phyloP scores from a whole-genome alignment of 2,888 invertebrate genomes.

The Rhagonycha fulva region DNA sequence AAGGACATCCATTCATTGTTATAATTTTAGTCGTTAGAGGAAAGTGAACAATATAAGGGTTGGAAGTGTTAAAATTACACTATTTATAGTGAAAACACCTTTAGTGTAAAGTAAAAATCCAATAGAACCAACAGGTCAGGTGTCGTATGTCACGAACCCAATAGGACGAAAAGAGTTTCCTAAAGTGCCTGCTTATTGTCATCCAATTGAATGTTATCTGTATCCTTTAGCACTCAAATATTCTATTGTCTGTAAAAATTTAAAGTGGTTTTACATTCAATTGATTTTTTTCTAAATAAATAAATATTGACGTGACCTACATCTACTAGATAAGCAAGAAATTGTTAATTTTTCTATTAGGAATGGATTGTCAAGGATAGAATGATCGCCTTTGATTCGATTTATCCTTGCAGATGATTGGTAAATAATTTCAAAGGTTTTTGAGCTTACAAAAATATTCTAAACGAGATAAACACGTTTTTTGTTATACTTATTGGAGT shows the following conservation, averaged over 20 bases:
- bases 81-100: slow-evolving; percentile 19
- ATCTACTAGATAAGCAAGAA: not conserved
- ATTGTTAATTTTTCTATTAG: not conserved
- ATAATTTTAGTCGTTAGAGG: not conserved
- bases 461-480: not conserved
- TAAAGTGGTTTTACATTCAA: not conserved
- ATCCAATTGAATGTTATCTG: slow-evolving; percentile 42
- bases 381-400: not conserved
- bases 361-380: not conserved
- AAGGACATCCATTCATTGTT: not conserved
- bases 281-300: not conserved
- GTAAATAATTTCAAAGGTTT: not conserved
- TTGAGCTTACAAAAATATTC: not conserved
- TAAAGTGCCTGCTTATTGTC: slow-evolving; percentile 46
- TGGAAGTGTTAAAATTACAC: slow-evolving; percentile 15
- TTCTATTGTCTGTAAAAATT: not conserved
- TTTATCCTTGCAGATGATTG: not conserved
- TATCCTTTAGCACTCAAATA: slow-evolving; percentile 37
- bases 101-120: slow-evolving; percentile 22
- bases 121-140: slow-evolving; percentile 33
- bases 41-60: slow-evolving; percentile 5
- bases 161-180: slow-evolving; percentile 40
- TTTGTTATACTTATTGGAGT: not conserved
- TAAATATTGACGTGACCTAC: not conserved
- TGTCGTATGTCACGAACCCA: slow-evolving; percentile 34